phyloP scores from a whole-genome alignment of 2,888 invertebrate genomes.

The Brachynemurus nebulosus region DNA sequence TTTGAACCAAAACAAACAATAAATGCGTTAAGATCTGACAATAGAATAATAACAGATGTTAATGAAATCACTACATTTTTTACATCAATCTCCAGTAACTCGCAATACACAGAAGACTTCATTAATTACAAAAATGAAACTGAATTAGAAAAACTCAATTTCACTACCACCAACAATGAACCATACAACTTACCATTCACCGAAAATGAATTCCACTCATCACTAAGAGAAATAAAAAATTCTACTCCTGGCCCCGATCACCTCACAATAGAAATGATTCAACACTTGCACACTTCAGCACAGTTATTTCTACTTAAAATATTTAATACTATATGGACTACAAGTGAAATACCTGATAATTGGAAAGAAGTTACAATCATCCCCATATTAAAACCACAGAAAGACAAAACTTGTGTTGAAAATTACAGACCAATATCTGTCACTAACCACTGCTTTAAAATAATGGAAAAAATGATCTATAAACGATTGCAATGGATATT shows the following conservation, averaged over 20 bases:
- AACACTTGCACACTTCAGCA: conserved; percentile 1
- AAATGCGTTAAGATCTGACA: neutral
- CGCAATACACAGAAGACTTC: neutral
- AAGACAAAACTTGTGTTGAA: neutral
- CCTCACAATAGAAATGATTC: conserved; percentile 5
- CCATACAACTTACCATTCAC: conserved; percentile 7
- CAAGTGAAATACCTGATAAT: conserved; percentile 1
- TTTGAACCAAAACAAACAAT: neutral
- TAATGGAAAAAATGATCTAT: conserved; percentile 10
- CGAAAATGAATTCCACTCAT: neutral
- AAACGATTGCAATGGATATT: conserved; percentile 10
- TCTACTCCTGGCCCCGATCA: conserved; percentile 8
- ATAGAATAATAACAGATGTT: neutral
- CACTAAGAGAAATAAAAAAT: conserved; percentile 1
- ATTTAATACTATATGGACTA: conserved; percentile 10
- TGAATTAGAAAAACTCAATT: neutral
- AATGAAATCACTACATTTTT: neutral
- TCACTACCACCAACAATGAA: neutral
- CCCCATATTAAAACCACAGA: conserved; percentile 5
- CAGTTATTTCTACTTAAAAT: conserved; percentile 1
- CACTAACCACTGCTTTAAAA: conserved; percentile 7
- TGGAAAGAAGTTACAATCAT: conserved; percentile 9
- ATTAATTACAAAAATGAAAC: conserved; percentile 1
- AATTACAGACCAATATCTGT: conserved; percentile 9
- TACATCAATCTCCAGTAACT: neutral